Conservation (phyloP, 2,113 vertebrate species). For the Larimichthys polyactis region DNA sequence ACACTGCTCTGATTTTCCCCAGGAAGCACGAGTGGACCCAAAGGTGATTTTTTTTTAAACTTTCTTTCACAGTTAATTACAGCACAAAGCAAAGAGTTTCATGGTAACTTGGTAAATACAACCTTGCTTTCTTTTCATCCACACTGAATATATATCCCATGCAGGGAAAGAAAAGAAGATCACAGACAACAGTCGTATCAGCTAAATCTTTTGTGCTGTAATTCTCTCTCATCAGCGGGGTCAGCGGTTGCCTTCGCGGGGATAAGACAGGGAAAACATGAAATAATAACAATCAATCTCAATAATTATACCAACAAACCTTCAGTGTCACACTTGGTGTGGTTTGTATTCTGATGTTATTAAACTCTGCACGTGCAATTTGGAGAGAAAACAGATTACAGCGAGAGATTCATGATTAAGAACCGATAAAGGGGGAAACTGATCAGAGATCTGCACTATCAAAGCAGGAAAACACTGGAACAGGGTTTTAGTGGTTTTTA, state of each 20-base stretch:
- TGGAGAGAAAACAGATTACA: slow-evolving; percentile 2
- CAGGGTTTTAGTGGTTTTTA: slow-evolving; percentile 47
- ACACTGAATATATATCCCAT: background rate
- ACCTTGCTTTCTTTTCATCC: background rate
- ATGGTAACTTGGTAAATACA: slow-evolving; percentile 1
- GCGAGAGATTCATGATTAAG: background rate
- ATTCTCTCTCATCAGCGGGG: background rate
- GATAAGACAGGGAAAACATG: background rate
- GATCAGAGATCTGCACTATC: slow-evolving; percentile 37
- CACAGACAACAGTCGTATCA: background rate
- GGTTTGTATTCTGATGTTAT: slow-evolving; percentile 8
- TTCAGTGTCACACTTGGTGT: slow-evolving; percentile 5
- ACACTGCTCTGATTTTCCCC: slow-evolving; percentile 50
- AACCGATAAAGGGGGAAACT: background rate
- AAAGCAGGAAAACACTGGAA: slow-evolving; percentile 39
- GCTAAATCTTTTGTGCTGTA: background rate
- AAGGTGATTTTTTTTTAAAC: slow-evolving; percentile 34
- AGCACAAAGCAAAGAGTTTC: slow-evolving; percentile 9
- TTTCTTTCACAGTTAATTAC: slow-evolving; percentile 41
- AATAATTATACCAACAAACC: slow-evolving; percentile 13
- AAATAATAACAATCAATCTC: slow-evolving; percentile 3
- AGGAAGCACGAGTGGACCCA: slow-evolving; percentile 67
- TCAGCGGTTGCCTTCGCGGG: background rate
- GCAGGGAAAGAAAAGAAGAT: background rate
- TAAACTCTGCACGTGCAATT: slow-evolving; percentile 43